A percentile compares a stretch with the other conserved stretches of the same genome.
phyloP scores from a whole-genome alignment of 2,888 invertebrate species.

The Cyaniris semiargus region DNA sequence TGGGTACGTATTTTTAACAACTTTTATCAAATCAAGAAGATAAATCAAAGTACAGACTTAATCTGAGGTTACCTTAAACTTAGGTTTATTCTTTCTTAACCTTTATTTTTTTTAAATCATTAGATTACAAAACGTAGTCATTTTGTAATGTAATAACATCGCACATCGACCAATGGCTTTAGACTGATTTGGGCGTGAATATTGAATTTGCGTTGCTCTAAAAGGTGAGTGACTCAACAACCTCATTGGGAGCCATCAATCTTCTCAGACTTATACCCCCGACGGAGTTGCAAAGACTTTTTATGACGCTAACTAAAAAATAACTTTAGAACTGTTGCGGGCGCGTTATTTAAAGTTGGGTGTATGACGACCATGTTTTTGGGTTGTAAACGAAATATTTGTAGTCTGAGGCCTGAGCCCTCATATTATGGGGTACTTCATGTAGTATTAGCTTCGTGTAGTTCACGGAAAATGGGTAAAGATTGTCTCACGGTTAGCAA shows the following conservation, averaged over 20 bases:
- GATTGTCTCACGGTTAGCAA: no score
- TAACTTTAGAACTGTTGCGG: neutral
- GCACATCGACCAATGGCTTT: neutral
- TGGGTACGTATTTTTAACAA: no score
- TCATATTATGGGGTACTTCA: no score
- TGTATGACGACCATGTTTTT: no score
- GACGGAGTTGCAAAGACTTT: constrained; percentile 8
- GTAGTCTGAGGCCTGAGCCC: no score
- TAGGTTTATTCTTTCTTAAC: neutral
- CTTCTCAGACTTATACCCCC: neutral
- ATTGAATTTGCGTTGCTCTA: neutral
- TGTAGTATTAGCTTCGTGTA: no score
- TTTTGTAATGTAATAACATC: neutral
- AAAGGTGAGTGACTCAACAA: constrained; percentile 17
- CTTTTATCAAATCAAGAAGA: no score
- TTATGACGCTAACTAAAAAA: neutral
- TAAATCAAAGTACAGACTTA: no score
- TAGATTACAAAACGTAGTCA: neutral
- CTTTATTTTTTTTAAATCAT: neutral
- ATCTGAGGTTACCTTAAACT: neutral
- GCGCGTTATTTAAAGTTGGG: neutral
- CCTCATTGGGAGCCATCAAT: neutral
- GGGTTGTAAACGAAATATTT: no score
- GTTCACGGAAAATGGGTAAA: no score
- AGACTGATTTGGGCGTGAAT: neutral